A percentile compares a stretch with the other conserved stretches of the same genome.
These are phyloP conservation scores for Drosophila nigrodunni DNA, from an alignment of 1,140 invertebrate genomes.

Conservation along the genomic window DNA sequence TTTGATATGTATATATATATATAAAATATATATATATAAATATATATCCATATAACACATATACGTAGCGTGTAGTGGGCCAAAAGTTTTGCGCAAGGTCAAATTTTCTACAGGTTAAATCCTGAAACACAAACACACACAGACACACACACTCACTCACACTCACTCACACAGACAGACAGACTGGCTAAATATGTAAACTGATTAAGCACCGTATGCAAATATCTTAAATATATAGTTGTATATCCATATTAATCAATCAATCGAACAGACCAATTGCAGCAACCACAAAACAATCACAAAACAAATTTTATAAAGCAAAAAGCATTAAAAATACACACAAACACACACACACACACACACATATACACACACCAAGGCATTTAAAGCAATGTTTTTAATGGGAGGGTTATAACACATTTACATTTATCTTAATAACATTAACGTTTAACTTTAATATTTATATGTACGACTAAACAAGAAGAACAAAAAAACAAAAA, in stretches of 20 bases:
- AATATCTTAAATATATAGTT: slow-evolving; percentile 5
- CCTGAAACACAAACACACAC: slow-evolving; percentile 17
- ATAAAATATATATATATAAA: slow-evolving; percentile 28
- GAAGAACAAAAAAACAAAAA: slow-evolving; percentile 7
- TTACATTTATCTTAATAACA: slow-evolving; percentile 54
- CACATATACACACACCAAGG: slow-evolving; percentile 25
- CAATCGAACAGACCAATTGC: slow-evolving; percentile 35
- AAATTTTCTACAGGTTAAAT: slow-evolving; percentile 17
- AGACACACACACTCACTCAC: slow-evolving; percentile 10
- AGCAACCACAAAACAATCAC: slow-evolving; percentile 42
- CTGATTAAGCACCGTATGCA: not conserved
- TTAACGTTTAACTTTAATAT: slow-evolving; percentile 74
- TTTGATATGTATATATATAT: slow-evolving; percentile 19
- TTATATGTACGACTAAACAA: slow-evolving; percentile 72
- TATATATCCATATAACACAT: slow-evolving; percentile 35
- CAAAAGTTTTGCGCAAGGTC: slow-evolving; percentile 20
- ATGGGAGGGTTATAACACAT: slow-evolving; percentile 53
- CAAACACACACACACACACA: slow-evolving; percentile 1
- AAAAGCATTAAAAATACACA: slow-evolving; percentile 2
- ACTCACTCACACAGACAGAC: not conserved
- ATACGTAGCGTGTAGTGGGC: slow-evolving; percentile 38
- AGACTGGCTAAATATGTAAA: slow-evolving; percentile 1
- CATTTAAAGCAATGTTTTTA: slow-evolving; percentile 53
- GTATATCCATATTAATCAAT: slow-evolving; percentile 15
- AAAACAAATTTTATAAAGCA: slow-evolving; percentile 9